Evolutionary conservation across 2,797 vertebrate genomes (phyloP).

Genomic region (Spinus pinus): DNA sequence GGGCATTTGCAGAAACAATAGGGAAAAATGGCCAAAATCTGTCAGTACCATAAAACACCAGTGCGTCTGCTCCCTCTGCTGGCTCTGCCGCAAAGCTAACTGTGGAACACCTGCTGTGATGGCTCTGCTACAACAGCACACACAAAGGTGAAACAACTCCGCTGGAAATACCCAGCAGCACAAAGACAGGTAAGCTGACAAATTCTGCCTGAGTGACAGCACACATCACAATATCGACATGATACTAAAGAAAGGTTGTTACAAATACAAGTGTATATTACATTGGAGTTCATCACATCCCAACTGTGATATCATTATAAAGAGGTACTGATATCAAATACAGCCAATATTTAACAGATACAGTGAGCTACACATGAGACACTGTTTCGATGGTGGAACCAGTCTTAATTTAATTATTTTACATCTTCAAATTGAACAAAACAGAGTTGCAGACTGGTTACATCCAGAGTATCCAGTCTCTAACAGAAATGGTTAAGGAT

Average conservation of each 20-base stretch:
- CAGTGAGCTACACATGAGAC: background rate
- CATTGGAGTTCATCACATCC: background rate
- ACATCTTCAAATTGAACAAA: background rate
- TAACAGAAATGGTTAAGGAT: background rate
- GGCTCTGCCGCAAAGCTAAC: slow-evolving; percentile 40
- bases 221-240: background rate
- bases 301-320: background rate
- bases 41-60: background rate
- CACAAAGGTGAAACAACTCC: background rate
- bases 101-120: background rate
- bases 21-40: background rate
- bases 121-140: background rate
- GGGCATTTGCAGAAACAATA: background rate
- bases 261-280: background rate
- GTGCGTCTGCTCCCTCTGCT: slow-evolving; percentile 71
- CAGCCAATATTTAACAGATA: background rate
- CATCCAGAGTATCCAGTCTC: background rate
- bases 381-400: background rate
- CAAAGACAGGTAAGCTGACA: background rate
- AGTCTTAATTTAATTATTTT: background rate
- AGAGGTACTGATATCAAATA: background rate
- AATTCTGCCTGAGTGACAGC: background rate
- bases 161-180: background rate
- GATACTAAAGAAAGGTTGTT: background rate
- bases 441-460: background rate